Evolutionary conservation across 2,113 vertebrate species (phyloP), one percentile per base, ranked within the genome.

Genomic region (Petrocephalus zakoni): DNA sequence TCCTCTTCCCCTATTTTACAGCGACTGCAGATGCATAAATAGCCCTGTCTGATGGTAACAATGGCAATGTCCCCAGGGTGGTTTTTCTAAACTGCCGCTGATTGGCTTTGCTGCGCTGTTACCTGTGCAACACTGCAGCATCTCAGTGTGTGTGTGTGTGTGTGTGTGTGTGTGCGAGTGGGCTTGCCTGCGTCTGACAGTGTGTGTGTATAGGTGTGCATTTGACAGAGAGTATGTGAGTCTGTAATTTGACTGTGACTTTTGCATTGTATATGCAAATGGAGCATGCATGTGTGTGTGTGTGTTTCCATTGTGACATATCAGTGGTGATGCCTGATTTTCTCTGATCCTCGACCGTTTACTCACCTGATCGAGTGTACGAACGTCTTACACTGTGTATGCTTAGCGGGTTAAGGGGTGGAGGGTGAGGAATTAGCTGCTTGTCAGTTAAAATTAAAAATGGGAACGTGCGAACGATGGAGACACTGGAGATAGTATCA

Each of bases 71-170:
- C 83, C 83, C 83, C 51, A 85, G 25, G 83, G 83, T 34, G 51
- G 22, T 21, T 85, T 85, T 85, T 85, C 53, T 85, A 85, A 85
- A 85, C 83, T 85, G n/a, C n/a, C 10, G 49, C 83, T 85, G 51
- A 85, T 47, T 52, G 83, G 49, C 22, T 85, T 25, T 51, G 9
- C 47, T 49, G 37, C 4, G 9, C 10, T 53, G 83, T 85, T 53
- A 53, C 83, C 83, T 85, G 83, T 85, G 22, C 49, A 17, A 9
- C 47, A 29, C 10, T 85, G 83, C 49, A 53, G 25, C 5, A 4
- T 42, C n/a, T 17, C 42, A 53, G 46, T 53, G 51, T 86, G 84
- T 55, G 52, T 56, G 25, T 56, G 25, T 56, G 29, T 86, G 52
- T 37, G 49, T 85, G 49, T 85, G 47, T 86, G 85, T 56, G 82